A percentile compares a stretch with the other conserved stretches of the same genome.
Evolutionary conservation across 2,113 vertebrate genomes (phyloP).

Genomic region (Misgurnus mizolepis): DNA sequence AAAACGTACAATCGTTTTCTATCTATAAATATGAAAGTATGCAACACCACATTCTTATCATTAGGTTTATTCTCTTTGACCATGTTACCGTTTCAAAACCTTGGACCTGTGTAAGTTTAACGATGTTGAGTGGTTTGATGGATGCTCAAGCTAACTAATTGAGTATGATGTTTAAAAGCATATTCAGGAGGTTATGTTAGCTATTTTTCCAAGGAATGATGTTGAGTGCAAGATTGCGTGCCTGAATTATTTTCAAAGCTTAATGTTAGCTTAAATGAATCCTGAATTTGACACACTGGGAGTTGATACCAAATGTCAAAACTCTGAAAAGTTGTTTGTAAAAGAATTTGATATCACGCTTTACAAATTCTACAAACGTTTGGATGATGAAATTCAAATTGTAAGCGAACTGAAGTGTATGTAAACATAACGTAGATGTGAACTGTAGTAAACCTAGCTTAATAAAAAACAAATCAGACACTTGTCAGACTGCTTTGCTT

Average conservation of each 20-base stretch:
- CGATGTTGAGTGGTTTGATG: slow-evolving; percentile 25
- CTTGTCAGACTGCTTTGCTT: slow-evolving; percentile 82
- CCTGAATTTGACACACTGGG: slow-evolving; percentile 16
- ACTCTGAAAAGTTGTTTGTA: slow-evolving; percentile 22
- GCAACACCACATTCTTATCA: slow-evolving; percentile 17
- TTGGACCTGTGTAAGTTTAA: slow-evolving; percentile 12
- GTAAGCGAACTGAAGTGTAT: slow-evolving; percentile 71
- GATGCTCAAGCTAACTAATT: background rate
- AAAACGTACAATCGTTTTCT: slow-evolving; percentile 23
- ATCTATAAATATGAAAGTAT: slow-evolving; percentile 11
- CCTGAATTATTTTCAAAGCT: slow-evolving; percentile 39
- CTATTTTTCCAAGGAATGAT: slow-evolving; percentile 20
- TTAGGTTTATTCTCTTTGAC: background rate
- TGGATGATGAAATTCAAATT: slow-evolving; percentile 44
- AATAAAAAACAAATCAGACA: slow-evolving; percentile 82
- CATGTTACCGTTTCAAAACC: slow-evolving; percentile 5
- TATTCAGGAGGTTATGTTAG: slow-evolving; percentile 31
- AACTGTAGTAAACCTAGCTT: slow-evolving; percentile 87
- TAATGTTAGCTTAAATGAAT: slow-evolving; percentile 3
- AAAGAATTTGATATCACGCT: background rate
- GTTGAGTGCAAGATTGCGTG: slow-evolving; percentile 48
- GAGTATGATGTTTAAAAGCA: slow-evolving; percentile 34
- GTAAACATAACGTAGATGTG: slow-evolving; percentile 91
- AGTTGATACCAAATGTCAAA: slow-evolving; percentile 27
- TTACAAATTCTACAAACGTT: slow-evolving; percentile 33